These are phyloP conservation scores for Bugulina stolonifera DNA, from an alignment of 2,888 invertebrate genomes.

Conservation along the genomic window DNA sequence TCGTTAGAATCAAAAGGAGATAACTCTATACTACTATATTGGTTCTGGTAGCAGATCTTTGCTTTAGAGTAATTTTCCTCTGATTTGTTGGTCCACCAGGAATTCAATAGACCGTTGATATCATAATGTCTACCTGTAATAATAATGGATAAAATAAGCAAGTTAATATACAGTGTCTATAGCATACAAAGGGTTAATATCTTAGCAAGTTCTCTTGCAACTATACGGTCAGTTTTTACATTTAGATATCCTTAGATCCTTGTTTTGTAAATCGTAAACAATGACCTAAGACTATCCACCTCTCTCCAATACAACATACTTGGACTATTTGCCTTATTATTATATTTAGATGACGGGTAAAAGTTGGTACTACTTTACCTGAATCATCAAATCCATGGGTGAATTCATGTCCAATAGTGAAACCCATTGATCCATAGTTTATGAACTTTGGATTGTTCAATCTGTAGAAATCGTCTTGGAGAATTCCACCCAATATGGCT, in stretches of 20 bases:
- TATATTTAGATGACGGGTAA: not conserved
- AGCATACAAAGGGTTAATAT: too few species aligned
- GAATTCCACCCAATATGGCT: constrained; percentile 20
- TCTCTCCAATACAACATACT: too few species aligned
- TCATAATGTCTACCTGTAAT: constrained; percentile 51
- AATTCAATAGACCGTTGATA: constrained; percentile 34
- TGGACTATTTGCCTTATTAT: too few species aligned
- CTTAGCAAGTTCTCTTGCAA: too few species aligned
- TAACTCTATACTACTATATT: constrained; percentile 36
- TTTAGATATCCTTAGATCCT: too few species aligned
- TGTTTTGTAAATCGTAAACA: too few species aligned
- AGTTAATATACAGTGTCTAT: too few species aligned
- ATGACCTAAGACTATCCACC: too few species aligned
- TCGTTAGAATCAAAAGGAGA: constrained; percentile 23
- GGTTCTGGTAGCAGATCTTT: constrained; percentile 36
- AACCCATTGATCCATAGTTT: constrained; percentile 86
- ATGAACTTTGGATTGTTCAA: constrained; percentile 44
- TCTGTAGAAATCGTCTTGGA: constrained; percentile 15
- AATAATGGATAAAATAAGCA: too few species aligned
- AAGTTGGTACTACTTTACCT: too few species aligned
- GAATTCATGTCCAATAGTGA: constrained; percentile 85
- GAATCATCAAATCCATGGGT: constrained; percentile 61
- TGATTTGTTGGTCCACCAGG: constrained; percentile 38
- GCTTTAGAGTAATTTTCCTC: constrained; percentile 33
- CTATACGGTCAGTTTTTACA: too few species aligned